Percentiles rank a stretch among this genome's conserved stretches.
phyloP scores from a whole-genome alignment of 1,140 invertebrate genomes.

The Thaumatotibia leucotreta region DNA sequence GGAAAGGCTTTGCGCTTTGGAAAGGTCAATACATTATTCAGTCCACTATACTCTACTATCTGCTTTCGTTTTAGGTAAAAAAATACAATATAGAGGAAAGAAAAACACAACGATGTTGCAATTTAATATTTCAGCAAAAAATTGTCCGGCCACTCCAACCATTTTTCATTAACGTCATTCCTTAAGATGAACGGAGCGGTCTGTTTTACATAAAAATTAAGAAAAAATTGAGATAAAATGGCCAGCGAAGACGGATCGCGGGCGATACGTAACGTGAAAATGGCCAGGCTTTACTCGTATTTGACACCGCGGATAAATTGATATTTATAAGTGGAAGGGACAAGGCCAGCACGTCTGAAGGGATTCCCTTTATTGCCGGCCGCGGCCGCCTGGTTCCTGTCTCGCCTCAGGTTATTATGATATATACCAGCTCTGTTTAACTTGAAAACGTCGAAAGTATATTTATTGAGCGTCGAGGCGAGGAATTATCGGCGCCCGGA shows the following conservation, averaged over 20 bases:
- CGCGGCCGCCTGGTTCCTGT: constrained; percentile 58
- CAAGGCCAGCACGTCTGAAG: constrained; percentile 59
- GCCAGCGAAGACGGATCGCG: constrained; percentile 44
- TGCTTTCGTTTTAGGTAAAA: not conserved
- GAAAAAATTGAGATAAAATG: constrained; percentile 56
- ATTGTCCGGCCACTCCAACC: not conserved
- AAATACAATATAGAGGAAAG: not conserved
- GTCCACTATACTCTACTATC: not conserved
- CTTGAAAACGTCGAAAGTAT: constrained; percentile 71
- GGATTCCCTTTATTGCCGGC: constrained; percentile 72
- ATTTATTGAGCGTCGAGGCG: constrained; percentile 61
- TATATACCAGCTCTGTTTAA: constrained; percentile 62
- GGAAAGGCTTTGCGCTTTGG: not conserved
- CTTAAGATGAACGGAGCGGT: constrained; percentile 16
- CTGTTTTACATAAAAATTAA: constrained; percentile 50
- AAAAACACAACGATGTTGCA: not conserved
- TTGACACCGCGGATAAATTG: constrained; percentile 72
- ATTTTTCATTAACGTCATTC: constrained; percentile 10
- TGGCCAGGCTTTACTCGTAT: constrained; percentile 55
- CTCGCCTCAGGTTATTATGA: constrained; percentile 67
- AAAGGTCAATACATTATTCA: not conserved
- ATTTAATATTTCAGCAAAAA: constrained; percentile 3
- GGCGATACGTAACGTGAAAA: constrained; percentile 60
- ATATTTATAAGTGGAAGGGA: constrained; percentile 73
- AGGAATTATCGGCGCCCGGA: constrained; percentile 67